These are phyloP conservation scores for Pyrocephalus nanus DNA, from an alignment of 2,797 vertebrate genomes.

Conservation along the genomic window DNA sequence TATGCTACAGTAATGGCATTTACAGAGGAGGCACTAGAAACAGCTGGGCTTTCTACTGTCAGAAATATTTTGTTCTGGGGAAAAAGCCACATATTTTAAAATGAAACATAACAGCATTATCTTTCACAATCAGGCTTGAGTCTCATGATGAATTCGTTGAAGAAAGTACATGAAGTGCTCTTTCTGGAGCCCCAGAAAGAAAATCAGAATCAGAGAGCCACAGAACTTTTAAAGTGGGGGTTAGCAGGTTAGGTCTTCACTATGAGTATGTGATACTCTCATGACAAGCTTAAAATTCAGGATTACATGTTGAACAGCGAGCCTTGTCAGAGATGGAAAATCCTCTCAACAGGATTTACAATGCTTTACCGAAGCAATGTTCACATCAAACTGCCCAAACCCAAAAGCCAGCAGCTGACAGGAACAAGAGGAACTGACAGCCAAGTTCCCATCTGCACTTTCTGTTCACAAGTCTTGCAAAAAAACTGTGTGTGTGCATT, in stretches of 20 bases:
- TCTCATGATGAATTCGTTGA: background rate
- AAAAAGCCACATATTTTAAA: background rate
- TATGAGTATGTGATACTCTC: background rate
- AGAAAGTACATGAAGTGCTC: background rate
- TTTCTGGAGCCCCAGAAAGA: background rate
- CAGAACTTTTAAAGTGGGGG: background rate
- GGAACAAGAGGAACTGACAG: background rate
- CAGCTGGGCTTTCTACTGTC: background rate
- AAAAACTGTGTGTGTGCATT: background rate
- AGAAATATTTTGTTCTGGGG: background rate
- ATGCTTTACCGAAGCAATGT: background rate
- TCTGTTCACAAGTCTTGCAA: background rate
- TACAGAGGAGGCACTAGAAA: background rate
- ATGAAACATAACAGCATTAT: background rate
- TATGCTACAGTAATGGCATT: background rate
- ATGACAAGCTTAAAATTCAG: background rate
- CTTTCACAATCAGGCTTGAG: background rate
- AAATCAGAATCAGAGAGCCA: background rate
- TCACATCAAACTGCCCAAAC: background rate
- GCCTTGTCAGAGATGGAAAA: background rate
- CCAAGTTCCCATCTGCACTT: background rate
- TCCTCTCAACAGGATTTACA: background rate
- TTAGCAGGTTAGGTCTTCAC: background rate
- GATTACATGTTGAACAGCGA: background rate
- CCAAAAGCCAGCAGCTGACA: background rate